These are phyloP conservation scores for Andrena praecox DNA, from an alignment of 2,888 invertebrate species.

Conservation along the genomic window DNA sequence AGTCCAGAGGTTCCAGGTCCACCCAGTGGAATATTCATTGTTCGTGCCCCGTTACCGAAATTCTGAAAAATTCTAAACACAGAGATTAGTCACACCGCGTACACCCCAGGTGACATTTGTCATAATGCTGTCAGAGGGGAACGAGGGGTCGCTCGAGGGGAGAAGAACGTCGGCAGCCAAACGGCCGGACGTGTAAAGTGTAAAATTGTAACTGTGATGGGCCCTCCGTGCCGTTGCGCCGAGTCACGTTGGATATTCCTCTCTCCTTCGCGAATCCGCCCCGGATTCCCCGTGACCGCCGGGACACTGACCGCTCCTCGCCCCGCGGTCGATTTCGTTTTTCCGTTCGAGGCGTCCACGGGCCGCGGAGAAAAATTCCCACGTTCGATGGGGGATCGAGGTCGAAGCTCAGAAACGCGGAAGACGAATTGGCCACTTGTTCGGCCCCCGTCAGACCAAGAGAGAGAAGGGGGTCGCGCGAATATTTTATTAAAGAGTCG, in stretches of 20 bases:
- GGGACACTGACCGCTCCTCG: constrained; percentile 59
- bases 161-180: constrained; percentile 26
- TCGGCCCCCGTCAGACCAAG: constrained; percentile 10
- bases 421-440: constrained; percentile 50
- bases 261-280: constrained; percentile 1
- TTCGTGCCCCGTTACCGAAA: background rate
- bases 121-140: background rate
- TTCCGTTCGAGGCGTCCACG: constrained; percentile 17
- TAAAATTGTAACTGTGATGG: constrained; percentile 62
- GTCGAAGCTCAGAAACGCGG: background rate
- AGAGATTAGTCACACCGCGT: background rate
- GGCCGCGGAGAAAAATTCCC: constrained; percentile 9
- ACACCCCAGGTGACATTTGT: background rate
- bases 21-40: background rate
- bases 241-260: constrained; percentile 30
- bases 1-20: background rate
- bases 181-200: constrained; percentile 51
- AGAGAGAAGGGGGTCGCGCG: background rate
- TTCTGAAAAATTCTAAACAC: background rate
- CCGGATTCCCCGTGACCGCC: constrained; percentile 8
- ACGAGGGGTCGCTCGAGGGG: constrained; percentile 8
- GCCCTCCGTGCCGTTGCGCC: constrained; percentile 38
- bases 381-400: background rate
- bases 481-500: constrained; percentile 35
- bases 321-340: constrained; percentile 32